phyloP scores from a whole-genome alignment of 1,140 invertebrate species.

The Forficula auricularia region DNA sequence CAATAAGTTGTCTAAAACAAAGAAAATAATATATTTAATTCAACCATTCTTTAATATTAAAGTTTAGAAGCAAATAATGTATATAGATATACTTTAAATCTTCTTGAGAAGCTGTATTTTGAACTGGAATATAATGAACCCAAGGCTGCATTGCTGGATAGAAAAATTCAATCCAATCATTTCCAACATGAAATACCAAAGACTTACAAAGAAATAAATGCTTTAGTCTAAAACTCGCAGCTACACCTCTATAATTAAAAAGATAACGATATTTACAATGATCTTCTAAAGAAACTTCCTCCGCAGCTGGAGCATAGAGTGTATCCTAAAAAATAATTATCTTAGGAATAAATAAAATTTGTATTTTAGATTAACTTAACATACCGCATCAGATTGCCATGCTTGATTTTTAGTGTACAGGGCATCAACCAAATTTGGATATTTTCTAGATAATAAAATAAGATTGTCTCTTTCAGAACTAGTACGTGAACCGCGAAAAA shows the following conservation, averaged over 20 bases:
- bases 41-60: neutral
- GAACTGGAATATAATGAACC: conserved; percentile 87
- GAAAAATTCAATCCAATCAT: conserved; percentile 93
- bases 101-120: conserved; percentile 42
- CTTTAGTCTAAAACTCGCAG: conserved; percentile 92
- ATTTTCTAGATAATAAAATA: conserved; percentile 62
- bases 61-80: neutral
- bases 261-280: conserved; percentile 90
- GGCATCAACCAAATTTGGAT: conserved; percentile 70
- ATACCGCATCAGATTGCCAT: conserved; percentile 77
- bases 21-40: conserved; percentile 8
- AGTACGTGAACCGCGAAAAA: conserved; percentile 88
- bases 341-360: neutral
- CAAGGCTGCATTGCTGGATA: conserved; percentile 81
- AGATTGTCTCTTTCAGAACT: conserved; percentile 76
- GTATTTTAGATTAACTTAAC: neutral
- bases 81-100: conserved; percentile 34
- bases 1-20: conserved; percentile 39
- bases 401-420: conserved; percentile 96
- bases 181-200: conserved; percentile 86
- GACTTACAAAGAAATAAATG: conserved; percentile 89
- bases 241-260: conserved; percentile 91
- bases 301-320: conserved; percentile 58
- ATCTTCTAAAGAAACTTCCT: conserved; percentile 75
- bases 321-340: conserved; percentile 49